Conservation (phyloP, 2,797 vertebrate species). For the Pyrocephalus nanus region DNA sequence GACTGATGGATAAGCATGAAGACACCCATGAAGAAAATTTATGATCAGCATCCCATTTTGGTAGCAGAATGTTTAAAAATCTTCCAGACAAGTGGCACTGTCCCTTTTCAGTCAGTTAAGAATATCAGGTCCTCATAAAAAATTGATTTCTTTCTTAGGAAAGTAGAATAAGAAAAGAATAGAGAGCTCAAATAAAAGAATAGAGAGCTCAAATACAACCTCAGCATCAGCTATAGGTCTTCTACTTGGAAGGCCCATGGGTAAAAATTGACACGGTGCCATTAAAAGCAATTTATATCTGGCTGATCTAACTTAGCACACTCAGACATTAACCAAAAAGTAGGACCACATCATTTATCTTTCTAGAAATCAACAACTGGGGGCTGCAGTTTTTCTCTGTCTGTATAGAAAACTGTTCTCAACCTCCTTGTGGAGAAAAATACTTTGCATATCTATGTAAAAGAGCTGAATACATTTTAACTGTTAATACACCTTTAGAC, state of each 20-base stretch:
- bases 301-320: not conserved
- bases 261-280: not conserved
- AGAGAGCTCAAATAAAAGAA: not conserved
- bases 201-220: not conserved
- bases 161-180: not conserved
- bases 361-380: not conserved
- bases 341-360: accelerated
- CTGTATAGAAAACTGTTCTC: not conserved
- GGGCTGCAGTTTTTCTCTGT: not conserved
- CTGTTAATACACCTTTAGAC: not conserved
- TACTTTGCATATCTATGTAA: not conserved
- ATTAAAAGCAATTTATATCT: not conserved
- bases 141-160: conserved; percentile 6
- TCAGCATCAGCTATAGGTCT: not conserved
- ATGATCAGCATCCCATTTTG: not conserved
- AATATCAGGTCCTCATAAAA: not conserved
- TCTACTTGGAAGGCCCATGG: not conserved
- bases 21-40: not conserved
- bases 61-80: not conserved
- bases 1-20: not conserved
- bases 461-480: not conserved
- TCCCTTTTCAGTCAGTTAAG: not conserved
- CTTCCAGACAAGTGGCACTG: not conserved
- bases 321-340: not conserved
- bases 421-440: not conserved